Conservation (phyloP, 2,888 invertebrate species). For the Mantis religiosa region DNA sequence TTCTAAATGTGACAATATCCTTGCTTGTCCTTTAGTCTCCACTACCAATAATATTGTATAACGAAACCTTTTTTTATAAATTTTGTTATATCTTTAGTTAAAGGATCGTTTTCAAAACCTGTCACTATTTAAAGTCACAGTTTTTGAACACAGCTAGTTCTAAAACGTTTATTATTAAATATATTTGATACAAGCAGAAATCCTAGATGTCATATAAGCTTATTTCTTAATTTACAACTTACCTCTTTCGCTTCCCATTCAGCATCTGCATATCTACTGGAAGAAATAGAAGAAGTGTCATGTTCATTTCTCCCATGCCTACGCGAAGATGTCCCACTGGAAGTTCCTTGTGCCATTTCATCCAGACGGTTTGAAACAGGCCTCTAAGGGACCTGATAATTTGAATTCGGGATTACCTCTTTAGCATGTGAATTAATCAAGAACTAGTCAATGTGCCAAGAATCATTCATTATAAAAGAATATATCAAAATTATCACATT, state of each 20-base stretch:
- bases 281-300: slow-evolving; percentile 54
- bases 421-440: neutral
- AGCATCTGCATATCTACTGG: slow-evolving; percentile 61
- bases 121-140: too few species aligned
- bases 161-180: too few species aligned
- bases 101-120: too few species aligned
- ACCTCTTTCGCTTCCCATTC: slow-evolving; percentile 80
- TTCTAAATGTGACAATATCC: too few species aligned
- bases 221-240: slow-evolving; percentile 16
- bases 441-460: neutral
- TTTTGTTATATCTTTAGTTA: too few species aligned
- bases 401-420: neutral
- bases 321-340: slow-evolving; percentile 60
- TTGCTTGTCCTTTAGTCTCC: too few species aligned
- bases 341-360: slow-evolving; percentile 58
- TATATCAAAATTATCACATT: neutral
- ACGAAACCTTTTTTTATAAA: too few species aligned
- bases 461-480: neutral
- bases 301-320: slow-evolving; percentile 55
- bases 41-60: too few species aligned
- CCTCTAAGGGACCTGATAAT: neutral
- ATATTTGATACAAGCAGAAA: too few species aligned
- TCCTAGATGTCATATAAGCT: too few species aligned
- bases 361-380: neutral
- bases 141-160: too few species aligned